Percentiles rank a stretch among this genome's conserved stretches.
phyloP scores from a whole-genome alignment of 2,888 invertebrate genomes.

The Anagyrus pseudococci region DNA sequence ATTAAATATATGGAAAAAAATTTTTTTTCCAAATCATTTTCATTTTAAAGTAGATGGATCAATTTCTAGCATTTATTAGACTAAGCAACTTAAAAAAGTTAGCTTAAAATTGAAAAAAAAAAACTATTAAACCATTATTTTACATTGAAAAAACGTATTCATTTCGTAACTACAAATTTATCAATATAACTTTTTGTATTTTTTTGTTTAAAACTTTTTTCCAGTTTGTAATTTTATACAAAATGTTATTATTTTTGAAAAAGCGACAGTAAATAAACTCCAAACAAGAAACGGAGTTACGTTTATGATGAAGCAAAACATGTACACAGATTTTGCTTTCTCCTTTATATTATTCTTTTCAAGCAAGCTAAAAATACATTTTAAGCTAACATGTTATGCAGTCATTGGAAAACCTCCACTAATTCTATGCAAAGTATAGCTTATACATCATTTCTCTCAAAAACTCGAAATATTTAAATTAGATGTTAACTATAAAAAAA shows the following conservation, averaged over 20 bases:
- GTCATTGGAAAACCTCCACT: conserved; percentile 83
- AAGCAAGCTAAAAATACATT: conserved; percentile 41
- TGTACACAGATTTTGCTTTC: conserved; percentile 9
- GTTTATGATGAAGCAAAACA: conserved; percentile 13
- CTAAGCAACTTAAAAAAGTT: too few relatives aligned
- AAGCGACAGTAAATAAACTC: conserved; percentile 24
- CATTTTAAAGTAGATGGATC: too few relatives aligned
- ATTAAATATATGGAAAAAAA: too few relatives aligned
- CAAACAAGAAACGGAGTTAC: conserved; percentile 16
- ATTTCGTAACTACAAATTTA: too few relatives aligned
- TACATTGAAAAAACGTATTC: too few relatives aligned
- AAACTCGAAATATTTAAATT: conserved; percentile 1
- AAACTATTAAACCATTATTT: too few relatives aligned
- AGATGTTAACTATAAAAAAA: background rate
- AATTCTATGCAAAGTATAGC: conserved; percentile 93
- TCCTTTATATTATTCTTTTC: background rate
- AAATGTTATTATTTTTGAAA: conserved; percentile 15
- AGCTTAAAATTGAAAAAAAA: too few relatives aligned
- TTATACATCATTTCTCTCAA: conserved; percentile 66
- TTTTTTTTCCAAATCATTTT: too few relatives aligned
- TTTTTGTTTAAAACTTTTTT: too few relatives aligned
- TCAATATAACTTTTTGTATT: too few relatives aligned
- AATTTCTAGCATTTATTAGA: too few relatives aligned
- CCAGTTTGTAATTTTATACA: background rate
- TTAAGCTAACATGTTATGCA: conserved; percentile 59